Base-by-base conservation (phyloP, 2,888 invertebrate genomes). In the Catocala nupta region DNA sequence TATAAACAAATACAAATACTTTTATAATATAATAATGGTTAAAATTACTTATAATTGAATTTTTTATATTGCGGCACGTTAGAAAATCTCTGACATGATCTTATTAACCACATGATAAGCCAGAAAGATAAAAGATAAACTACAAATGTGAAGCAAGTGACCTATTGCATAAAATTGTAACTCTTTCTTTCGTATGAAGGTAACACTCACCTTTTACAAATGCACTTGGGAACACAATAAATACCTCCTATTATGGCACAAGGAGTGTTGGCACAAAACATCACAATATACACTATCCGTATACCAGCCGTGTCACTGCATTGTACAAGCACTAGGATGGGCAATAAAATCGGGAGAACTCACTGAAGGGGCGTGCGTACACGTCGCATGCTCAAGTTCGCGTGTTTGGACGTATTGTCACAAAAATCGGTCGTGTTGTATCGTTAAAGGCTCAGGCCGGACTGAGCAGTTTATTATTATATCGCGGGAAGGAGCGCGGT, bases 391-490 rank as follows among this genome's bases (percentile, higher is more conserved):
- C 71, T 75, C 73, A 68, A 80, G 80, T 69, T 74, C 73, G 73
- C 70, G 79, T 59, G 76, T 76, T 59, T 78, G 4, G 64, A 80
- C 79, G 80, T 73, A 71, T 81, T 82, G 75, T 83, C 75, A 79
- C 77, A 80, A 63, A 82, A 83, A 85, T 88, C 87, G 86, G 82
- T 90, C 91, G 93, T 92, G 92, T 86, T 81, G 85, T 88, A 84
- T 91, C 90, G 91, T 80, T 91, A 90, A 87, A 92, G 92, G 90
- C 85, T 90, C 83, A 82, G 79, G 87, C 86, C 90, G 88, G 82
- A 94, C 93, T 94, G 93, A 92, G 89, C 88, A 82, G 86, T 87
- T 91, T 90, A 89, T 93, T 91, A 90, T 92, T 90, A 86, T 90
- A 89, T 84, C 83, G 90, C 87, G 88, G 89, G 88, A 90, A 90